A percentile compares a stretch with the other conserved stretches of the same genome.
Conservation (phyloP, 2,797 vertebrate genomes). For the Manis javanica region DNA sequence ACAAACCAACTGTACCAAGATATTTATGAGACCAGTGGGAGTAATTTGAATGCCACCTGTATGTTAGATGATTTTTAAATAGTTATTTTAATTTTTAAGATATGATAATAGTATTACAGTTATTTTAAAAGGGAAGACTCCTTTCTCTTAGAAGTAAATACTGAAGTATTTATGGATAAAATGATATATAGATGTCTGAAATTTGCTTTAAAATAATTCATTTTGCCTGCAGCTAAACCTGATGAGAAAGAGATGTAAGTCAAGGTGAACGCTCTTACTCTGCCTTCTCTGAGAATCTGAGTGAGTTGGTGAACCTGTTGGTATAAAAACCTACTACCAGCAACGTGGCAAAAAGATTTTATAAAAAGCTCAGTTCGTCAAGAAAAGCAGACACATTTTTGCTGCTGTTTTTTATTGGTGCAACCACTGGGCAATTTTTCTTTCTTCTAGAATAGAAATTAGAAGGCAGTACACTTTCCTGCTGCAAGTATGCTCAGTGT, state of each 20-base stretch:
- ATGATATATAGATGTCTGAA: background rate
- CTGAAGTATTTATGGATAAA: slow-evolving; percentile 38
- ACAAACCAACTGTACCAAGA: background rate
- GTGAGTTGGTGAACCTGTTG: background rate
- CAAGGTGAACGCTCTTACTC: background rate
- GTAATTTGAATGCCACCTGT: background rate
- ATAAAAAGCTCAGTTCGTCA: background rate
- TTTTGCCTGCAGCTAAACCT: background rate
- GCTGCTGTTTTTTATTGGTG: background rate
- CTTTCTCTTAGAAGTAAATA: slow-evolving; percentile 27
- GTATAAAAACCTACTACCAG: background rate
- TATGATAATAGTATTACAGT: background rate
- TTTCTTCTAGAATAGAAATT: background rate
- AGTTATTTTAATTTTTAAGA: background rate
- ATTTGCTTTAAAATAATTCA: background rate
- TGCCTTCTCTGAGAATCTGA: background rate
- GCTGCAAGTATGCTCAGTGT: background rate
- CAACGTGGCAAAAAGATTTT: background rate
- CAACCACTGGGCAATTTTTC: background rate
- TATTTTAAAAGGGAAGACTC: background rate
- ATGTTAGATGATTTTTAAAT: slow-evolving; percentile 31
- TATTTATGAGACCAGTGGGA: slow-evolving; percentile 24
- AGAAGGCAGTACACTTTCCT: background rate
- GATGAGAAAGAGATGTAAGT: background rate
- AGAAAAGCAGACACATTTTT: background rate